phyloP scores from a whole-genome alignment of 1,140 invertebrate species.

The Bombus polaris region DNA sequence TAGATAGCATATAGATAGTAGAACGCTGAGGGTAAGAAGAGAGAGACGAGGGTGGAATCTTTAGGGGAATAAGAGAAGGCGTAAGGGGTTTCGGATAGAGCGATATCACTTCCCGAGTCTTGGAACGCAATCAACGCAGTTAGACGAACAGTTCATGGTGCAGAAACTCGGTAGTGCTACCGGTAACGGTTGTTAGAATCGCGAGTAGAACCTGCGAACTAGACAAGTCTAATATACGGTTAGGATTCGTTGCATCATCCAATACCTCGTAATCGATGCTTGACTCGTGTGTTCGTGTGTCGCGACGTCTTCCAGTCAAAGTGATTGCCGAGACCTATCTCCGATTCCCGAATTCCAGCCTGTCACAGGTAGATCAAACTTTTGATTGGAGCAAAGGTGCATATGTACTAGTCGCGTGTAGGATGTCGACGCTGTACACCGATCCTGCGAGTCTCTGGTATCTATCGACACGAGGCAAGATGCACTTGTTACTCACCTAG shows the following conservation, averaged over 20 bases:
- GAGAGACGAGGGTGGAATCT: not conserved
- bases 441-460: not conserved
- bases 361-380: constrained; percentile 45
- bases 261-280: constrained; percentile 53
- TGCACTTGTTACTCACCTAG: not conserved
- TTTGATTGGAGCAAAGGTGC: constrained; percentile 34
- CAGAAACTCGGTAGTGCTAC: constrained; percentile 21
- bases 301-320: constrained; percentile 61
- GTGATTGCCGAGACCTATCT: constrained; percentile 59
- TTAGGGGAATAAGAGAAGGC: not conserved
- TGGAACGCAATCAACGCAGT: constrained; percentile 67
- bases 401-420: not conserved
- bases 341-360: constrained; percentile 58
- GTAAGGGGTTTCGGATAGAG: not conserved
- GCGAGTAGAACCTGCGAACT: constrained; percentile 10
- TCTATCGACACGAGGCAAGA: constrained; percentile 6
- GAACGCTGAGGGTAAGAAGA: not conserved
- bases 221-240: constrained; percentile 51
- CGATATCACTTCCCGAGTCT: constrained; percentile 65
- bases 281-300: not conserved
- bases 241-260: constrained; percentile 46
- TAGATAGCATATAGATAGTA: not conserved
- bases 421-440: not conserved
- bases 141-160: constrained; percentile 56
- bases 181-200: constrained; percentile 16